Base-by-base conservation (phyloP, 1,140 invertebrate genomes). In the Drosophila littoralis region DNA sequence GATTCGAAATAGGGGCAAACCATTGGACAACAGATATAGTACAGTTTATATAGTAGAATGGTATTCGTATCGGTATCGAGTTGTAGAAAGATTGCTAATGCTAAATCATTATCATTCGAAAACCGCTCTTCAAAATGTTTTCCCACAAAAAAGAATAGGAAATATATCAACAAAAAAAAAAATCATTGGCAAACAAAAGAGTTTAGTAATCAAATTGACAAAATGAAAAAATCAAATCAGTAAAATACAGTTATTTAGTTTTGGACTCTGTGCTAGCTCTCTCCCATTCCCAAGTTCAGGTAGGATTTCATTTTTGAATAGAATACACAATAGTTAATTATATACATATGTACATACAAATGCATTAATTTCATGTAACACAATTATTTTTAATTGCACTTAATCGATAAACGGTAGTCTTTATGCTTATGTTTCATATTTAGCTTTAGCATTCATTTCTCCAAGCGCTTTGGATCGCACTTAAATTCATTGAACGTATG, bases 211-310 rank as follows among this genome's bases (percentile, higher is more conserved):
- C 52, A 83, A 84, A 76, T 80, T 32, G 63, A 77, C 43, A 73
- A 77, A 76, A 42, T 78, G 50, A 46, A 77, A 70, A 72, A 77
- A 69, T 72, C 75, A 80, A 61, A 72, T 69, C 64, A 63, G 78
- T 50, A 65, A 65, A 75, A 66, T 59, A 75, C 28, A 78, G 58
- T 73, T 81, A 55, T 84, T 85, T 72, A 70, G 52, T 74, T 69
- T 79, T 89, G 84, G 81, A 91, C 84, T 91, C 86, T 91, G 83
- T 91, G 86, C 90, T 91, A 91, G 90, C 90, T 91, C 90, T 91
- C 90, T 91, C 90, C 90, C 88, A 91, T 90, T 91, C 90, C 90
- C 90, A 91, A 91, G 90, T 91, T 91, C 91, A 90, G 90, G 82
- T 81, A 88, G 81, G 78, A 81, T 82, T 77, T 75, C 60, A 63